Percentiles rank a stretch among this genome's conserved stretches.
These are phyloP conservation scores for Zenarchopterus dispar DNA, from an alignment of 2,797 vertebrate genomes.

Conservation along the genomic window DNA sequence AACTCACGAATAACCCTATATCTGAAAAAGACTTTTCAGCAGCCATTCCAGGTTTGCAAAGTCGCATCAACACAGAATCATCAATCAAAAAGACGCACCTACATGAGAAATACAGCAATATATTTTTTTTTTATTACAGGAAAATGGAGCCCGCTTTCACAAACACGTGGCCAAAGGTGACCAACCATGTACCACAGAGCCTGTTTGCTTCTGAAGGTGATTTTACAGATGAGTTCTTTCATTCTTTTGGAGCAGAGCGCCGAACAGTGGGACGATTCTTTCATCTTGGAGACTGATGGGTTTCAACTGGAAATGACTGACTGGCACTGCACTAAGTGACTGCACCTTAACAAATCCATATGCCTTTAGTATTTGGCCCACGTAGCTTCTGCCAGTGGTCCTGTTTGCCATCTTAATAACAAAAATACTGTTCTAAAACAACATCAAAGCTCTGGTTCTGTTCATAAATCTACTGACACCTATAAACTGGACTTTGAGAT, in stretches of 20 bases:
- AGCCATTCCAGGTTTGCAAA: constrained; percentile 3
- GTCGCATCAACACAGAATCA: background rate
- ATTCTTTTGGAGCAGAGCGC: background rate
- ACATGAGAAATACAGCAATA: background rate
- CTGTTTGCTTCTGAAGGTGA: constrained; percentile 4
- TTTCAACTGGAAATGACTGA: background rate
- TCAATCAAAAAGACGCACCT: constrained; percentile 1
- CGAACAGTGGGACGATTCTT: constrained; percentile 5
- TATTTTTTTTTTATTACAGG: background rate
- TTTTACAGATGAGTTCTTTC: constrained; percentile 7
- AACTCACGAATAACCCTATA: constrained; percentile 4
- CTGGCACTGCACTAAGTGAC: background rate
- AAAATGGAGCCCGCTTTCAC: constrained; percentile 3
- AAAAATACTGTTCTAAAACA: too few species aligned
- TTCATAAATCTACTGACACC: too few species aligned
- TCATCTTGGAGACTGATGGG: background rate
- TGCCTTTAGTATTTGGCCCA: too few species aligned
- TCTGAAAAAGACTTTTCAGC: constrained; percentile 9
- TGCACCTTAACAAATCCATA: too few species aligned
- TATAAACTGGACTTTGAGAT: too few species aligned
- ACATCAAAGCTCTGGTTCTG: too few species aligned
- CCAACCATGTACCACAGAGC: background rate
- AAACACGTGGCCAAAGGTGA: background rate
- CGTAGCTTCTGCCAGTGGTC: too few species aligned
- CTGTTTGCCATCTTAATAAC: too few species aligned